Conservation (phyloP, 2,113 vertebrate genomes). For the Saiga tatarica region DNA sequence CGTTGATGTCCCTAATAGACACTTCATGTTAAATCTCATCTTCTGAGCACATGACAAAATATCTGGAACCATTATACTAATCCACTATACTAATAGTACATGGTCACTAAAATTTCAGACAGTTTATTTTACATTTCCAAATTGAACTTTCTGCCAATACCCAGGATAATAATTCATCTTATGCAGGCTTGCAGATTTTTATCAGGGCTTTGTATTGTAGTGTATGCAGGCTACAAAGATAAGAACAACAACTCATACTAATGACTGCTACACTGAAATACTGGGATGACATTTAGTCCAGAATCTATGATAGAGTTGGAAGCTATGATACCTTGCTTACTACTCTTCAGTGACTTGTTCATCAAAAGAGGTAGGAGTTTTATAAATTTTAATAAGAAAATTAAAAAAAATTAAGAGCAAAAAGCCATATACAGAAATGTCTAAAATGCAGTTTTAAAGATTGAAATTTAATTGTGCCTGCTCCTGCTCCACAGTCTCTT, state of each 20-base stretch:
- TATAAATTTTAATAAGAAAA: background rate
- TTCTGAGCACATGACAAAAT: background rate
- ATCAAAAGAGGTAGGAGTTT: conserved; percentile 6
- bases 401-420: background rate
- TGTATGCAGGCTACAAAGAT: conserved; percentile 1
- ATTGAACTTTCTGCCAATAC: conserved; percentile 35
- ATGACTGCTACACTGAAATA: conserved; percentile 42
- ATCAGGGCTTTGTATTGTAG: conserved; percentile 44
- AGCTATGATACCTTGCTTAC: background rate
- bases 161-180: background rate
- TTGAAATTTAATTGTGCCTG: conserved; percentile 30
- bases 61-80: background rate
- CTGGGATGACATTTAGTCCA: background rate
- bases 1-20: background rate
- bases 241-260: background rate
- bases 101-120: background rate
- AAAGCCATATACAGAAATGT: conserved; percentile 25
- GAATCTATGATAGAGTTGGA: background rate
- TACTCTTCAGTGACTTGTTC: conserved; percentile 43
- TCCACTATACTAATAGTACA: conserved; percentile 21
- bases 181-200: background rate
- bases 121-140: conserved; percentile 51
- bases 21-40: background rate
- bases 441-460: conserved; percentile 22
- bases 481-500: background rate